A percentile compares a stretch with the other conserved stretches of the same genome.
Evolutionary conservation across 2,797 vertebrate species (phyloP).

Genomic region (Pteronotus mesoamericanus): DNA sequence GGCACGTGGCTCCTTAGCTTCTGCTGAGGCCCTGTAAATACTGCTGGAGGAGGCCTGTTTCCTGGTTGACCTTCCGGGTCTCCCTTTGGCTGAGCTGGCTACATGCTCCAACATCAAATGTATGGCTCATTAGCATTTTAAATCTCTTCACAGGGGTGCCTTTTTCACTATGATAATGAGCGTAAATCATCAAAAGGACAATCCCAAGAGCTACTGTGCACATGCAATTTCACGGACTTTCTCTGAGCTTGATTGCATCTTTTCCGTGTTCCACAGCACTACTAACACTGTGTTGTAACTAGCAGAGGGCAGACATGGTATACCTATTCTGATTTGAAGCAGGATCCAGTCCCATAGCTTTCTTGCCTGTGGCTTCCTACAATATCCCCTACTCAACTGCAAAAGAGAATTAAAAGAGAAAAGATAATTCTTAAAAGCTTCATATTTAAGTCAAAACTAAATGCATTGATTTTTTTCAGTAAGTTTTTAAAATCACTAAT

Average conservation of each 20-base stretch:
- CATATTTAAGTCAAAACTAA: constrained; percentile 36
- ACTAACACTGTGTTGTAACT: not conserved
- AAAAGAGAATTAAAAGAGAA: not conserved
- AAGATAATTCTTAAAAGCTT: not conserved
- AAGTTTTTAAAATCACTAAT: not conserved
- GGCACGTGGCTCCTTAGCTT: not conserved
- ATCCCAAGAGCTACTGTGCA: not conserved
- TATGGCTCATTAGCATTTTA: not conserved
- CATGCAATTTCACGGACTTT: not conserved
- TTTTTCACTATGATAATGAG: not conserved
- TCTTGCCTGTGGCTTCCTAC: not conserved
- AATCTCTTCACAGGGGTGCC: not conserved
- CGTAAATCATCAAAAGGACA: not conserved
- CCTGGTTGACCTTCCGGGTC: not conserved
- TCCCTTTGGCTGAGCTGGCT: not conserved
- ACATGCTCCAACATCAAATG: not conserved
- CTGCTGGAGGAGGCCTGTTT: not conserved
- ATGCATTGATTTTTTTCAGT: not conserved
- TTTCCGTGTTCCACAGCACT: not conserved
- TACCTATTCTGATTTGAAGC: not conserved
- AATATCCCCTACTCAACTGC: not conserved
- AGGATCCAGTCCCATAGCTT: not conserved
- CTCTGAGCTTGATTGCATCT: not conserved
- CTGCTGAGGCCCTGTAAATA: not conserved
- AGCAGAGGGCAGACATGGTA: not conserved